Evolutionary conservation across 2,888 invertebrate species (phyloP).

Genomic region (Diplazon laetatorius): DNA sequence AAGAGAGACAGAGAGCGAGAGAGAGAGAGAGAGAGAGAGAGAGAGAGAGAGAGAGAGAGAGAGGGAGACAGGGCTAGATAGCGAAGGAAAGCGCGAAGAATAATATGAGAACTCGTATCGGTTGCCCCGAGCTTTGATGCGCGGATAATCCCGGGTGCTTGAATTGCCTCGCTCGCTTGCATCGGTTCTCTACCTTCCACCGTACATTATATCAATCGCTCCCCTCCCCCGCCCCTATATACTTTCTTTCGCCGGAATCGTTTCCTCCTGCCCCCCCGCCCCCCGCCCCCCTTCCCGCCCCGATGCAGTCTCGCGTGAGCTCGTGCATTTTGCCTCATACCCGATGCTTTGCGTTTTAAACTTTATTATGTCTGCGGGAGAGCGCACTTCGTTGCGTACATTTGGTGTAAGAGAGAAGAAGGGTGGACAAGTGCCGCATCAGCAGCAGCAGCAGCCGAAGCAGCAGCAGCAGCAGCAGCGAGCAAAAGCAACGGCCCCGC

Average conservation of each 20-base stretch:
- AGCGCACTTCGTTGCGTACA: slow-evolving; percentile 14
- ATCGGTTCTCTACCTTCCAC: neutral
- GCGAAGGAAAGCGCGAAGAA: slow-evolving; percentile 64
- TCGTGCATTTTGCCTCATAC: slow-evolving; percentile 43
- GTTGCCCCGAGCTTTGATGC: slow-evolving; percentile 76
- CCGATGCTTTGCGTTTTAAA: slow-evolving; percentile 44
- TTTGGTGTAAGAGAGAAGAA: slow-evolving; percentile 16
- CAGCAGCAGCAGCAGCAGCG: neutral
- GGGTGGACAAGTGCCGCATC: slow-evolving; percentile 11
- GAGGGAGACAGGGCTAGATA: too few relatives aligned
- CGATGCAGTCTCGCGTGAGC: too few relatives aligned
- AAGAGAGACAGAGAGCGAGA: neutral
- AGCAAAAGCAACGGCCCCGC: slow-evolving; percentile 26
- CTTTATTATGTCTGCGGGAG: slow-evolving; percentile 44
- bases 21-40: neutral
- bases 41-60: slow-evolving; percentile 4
- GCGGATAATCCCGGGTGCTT: slow-evolving; percentile 71
- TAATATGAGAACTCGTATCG: slow-evolving; percentile 76
- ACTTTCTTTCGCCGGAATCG: slow-evolving; percentile 19
- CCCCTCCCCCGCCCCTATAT: neutral
- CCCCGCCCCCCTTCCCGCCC: too few relatives aligned
- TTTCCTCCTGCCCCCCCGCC: neutral
- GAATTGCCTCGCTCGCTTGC: slow-evolving; percentile 30
- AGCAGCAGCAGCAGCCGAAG: neutral
- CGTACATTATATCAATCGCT: slow-evolving; percentile 11